phyloP scores from a whole-genome alignment of 1,140 invertebrate genomes.

The Heliconius melpomene region DNA sequence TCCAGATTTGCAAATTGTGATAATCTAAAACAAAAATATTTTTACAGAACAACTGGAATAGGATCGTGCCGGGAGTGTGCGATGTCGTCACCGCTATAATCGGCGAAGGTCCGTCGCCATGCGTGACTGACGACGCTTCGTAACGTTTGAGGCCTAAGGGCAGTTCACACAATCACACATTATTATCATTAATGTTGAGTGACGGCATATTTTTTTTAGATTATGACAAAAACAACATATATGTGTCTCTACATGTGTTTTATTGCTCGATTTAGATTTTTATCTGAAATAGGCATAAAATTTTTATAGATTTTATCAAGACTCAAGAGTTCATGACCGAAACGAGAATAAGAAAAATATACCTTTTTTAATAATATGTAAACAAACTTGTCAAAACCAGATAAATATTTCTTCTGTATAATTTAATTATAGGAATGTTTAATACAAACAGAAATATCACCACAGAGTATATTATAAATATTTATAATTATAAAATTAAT shows the following conservation, averaged over 20 bases:
- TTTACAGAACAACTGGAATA: slow-evolving; percentile 47
- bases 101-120: slow-evolving; percentile 68
- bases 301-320: too few species aligned
- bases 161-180: slow-evolving; percentile 25
- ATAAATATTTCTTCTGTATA: too few species aligned
- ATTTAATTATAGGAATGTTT: too few species aligned
- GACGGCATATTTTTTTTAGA: slow-evolving; percentile 8
- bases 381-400: neutral
- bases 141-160: slow-evolving; percentile 38
- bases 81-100: slow-evolving; percentile 76
- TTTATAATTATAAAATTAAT: neutral
- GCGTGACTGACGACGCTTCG: slow-evolving; percentile 59
- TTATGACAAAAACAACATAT: neutral
- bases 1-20: neutral
- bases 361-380: neutral
- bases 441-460: neutral
- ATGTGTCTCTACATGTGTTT: neutral
- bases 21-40: slow-evolving; percentile 25
- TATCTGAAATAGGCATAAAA: too few species aligned
- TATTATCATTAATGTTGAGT: slow-evolving; percentile 14
- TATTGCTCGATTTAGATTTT: neutral
- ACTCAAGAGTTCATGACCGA: neutral
- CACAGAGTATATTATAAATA: neutral
- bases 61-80: slow-evolving; percentile 54
- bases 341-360: neutral